Evolutionary conservation across 2,113 vertebrate species (phyloP), one percentile per base, ranked within the genome.

Genomic region (Gymnorhina tibicen): DNA sequence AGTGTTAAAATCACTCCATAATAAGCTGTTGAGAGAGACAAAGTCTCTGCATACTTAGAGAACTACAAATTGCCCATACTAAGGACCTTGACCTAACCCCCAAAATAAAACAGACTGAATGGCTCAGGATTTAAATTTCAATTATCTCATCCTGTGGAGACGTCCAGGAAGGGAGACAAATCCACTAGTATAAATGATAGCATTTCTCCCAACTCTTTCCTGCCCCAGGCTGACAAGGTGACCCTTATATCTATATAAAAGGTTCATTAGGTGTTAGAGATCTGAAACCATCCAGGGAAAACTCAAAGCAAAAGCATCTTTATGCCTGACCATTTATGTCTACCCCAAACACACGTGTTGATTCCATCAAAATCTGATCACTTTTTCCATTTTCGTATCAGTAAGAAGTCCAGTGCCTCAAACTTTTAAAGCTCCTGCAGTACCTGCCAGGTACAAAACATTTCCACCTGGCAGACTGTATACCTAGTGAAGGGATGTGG

Each of bases 61-160:
- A 42, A 52, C 30, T 70, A 55, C 16, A 19, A 81, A 69, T 35
- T 66, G 55, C 32, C 47, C 47, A 21, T 42, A 67, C 27, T 60
- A 77, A 90, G 28, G 68, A 85, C 53, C 44, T 95, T 68, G 82
- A 77, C 28, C 39, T 87, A 83, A 69, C 18, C 5, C 5, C n/a
- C 47, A 37, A 84, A 87, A 73, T 59, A 66, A 85, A 93, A 78
- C 47, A 64, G 82, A 76, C 1, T 58, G 35, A 78, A 86, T 12
- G 46, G 66, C 32, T 89, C 49, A 35, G 76, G 81, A 93, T 82
- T 96, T 91, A 77, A 73, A 94, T 84, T 88, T 90, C 75, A 85
- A 32, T 83, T 67, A 72, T 83, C 32, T 93, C 82, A 81, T 47
- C 47, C 72, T 88, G 44, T 84, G 32, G 55, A 93, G 47, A 64